phyloP scores from a whole-genome alignment of 2,888 invertebrate species.

The Chrysolina oricalcia region DNA sequence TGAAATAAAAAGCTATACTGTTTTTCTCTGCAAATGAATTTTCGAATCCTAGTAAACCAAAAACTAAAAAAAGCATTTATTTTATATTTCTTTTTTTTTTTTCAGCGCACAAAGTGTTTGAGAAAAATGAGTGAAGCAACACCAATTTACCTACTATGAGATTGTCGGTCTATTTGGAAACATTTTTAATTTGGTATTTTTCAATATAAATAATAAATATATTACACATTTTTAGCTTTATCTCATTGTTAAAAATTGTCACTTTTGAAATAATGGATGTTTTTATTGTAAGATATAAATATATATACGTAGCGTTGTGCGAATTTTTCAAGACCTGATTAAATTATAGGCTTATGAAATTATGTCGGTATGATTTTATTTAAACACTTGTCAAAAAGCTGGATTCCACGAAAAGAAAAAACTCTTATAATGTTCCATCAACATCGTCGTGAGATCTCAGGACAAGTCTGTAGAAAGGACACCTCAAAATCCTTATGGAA shows the following conservation, averaged over 20 bases:
- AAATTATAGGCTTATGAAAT: slow-evolving; percentile 1
- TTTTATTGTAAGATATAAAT: slow-evolving; percentile 1
- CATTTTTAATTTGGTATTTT: slow-evolving; percentile 14
- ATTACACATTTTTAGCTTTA: not conserved
- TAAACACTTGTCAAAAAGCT: not conserved
- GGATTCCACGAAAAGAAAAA: no score
- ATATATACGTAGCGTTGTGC: not conserved
- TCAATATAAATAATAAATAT: slow-evolving; percentile 18
- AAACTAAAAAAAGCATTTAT: no score
- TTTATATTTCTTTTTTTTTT: slow-evolving; percentile 38
- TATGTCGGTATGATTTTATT: not conserved
- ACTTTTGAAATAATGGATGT: not conserved
- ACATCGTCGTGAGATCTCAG: no score
- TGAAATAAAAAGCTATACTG: no score
- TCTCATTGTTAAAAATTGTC: not conserved
- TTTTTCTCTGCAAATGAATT: no score
- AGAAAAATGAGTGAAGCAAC: slow-evolving; percentile 58
- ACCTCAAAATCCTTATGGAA: no score
- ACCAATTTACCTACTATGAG: not conserved
- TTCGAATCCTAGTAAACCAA: no score
- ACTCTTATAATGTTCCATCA: no score
- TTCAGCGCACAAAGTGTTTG: slow-evolving; percentile 62
- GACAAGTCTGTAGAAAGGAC: no score
- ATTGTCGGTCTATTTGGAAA: not conserved
- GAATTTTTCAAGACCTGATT: slow-evolving; percentile 15